These are phyloP conservation scores for Brachyptera risi DNA, from an alignment of 2,888 invertebrate species.

Conservation along the genomic window DNA sequence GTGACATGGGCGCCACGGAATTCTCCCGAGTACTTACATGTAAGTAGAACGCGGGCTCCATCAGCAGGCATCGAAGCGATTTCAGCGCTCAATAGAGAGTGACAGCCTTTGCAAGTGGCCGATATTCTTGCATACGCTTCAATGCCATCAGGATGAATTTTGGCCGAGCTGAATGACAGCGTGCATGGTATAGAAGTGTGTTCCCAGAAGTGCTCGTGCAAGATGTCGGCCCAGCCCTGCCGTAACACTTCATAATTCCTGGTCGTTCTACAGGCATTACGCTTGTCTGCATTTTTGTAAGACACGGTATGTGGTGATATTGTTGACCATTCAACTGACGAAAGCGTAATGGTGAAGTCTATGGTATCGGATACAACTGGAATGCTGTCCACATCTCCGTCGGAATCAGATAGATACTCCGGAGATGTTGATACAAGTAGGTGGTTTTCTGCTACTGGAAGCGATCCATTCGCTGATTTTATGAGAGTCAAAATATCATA, in stretches of 20 bases:
- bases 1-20: slow-evolving; percentile 8
- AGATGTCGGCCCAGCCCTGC: slow-evolving; percentile 9
- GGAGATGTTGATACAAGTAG: too few species aligned
- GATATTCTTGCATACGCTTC: not conserved
- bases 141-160: too few species aligned
- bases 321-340: not conserved
- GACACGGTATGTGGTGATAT: not conserved
- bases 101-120: slow-evolving; percentile 15
- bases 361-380: too few species aligned
- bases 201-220: slow-evolving; percentile 24
- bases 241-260: not conserved
- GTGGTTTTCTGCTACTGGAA: too few species aligned
- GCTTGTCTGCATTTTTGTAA: not conserved
- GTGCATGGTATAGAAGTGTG: slow-evolving; percentile 24
- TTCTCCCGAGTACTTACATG: slow-evolving; percentile 15
- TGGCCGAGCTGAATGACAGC: slow-evolving; percentile 23
- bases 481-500: too few species aligned
- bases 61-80: not conserved
- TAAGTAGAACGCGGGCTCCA: slow-evolving; percentile 8
- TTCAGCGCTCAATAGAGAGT: slow-evolving; percentile 6
- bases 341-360: not conserved
- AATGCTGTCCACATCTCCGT: too few species aligned
- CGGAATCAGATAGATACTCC: too few species aligned
- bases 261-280: not conserved
- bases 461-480: too few species aligned